Evolutionary conservation across 2,888 invertebrate genomes (phyloP).

Genomic region (Tinea pellionella): DNA sequence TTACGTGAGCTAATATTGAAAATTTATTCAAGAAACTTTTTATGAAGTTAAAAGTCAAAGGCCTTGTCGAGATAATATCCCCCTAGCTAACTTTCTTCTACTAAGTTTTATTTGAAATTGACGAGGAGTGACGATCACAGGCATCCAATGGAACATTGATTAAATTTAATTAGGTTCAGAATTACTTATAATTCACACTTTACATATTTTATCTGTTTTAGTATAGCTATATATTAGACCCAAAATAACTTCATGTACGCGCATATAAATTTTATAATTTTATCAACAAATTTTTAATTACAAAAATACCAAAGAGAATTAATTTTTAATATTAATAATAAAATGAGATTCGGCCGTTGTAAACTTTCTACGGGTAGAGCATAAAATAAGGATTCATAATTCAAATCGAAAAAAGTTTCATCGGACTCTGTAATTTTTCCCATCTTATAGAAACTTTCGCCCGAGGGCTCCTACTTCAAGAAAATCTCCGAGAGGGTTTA

Average conservation of each 20-base stretch:
- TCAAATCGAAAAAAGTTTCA: conserved; percentile 68
- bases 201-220: too few relatives aligned
- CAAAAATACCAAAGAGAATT: not conserved
- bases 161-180: conserved; percentile 6
- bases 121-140: conserved; percentile 15
- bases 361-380: conserved; percentile 52
- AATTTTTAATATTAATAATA: not conserved
- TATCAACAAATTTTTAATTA: too few relatives aligned
- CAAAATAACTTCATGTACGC: too few relatives aligned
- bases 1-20: conserved; percentile 44
- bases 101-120: conserved; percentile 37
- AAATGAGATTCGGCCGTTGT: conserved; percentile 38
- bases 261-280: too few relatives aligned
- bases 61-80: conserved; percentile 33
- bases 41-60: conserved; percentile 48
- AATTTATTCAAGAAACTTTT: conserved; percentile 51
- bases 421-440: conserved; percentile 62
- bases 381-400: conserved; percentile 69
- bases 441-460: conserved; percentile 63
- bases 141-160: not conserved
- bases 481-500: conserved; percentile 65
- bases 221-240: too few relatives aligned
- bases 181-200: too few relatives aligned
- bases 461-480: conserved; percentile 52
- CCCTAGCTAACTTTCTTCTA: conserved; percentile 33